A percentile compares a stretch with the other conserved stretches of the same genome.
phyloP scores from a whole-genome alignment of 2,797 vertebrate species.

The Antrozous pallidus region DNA sequence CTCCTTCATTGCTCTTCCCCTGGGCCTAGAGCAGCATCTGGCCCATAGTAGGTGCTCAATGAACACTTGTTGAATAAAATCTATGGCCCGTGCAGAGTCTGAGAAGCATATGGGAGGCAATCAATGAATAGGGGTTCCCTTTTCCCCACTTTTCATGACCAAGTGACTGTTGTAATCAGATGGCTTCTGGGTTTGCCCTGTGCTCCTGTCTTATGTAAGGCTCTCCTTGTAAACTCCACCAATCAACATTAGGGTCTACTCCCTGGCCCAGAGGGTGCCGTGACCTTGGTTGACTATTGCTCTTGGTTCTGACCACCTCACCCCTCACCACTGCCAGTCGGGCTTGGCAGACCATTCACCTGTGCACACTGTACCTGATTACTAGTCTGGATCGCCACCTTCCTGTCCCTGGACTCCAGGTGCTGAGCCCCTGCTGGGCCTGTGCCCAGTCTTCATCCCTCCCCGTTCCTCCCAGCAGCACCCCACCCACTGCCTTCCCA shows the following conservation, averaged over 20 bases:
- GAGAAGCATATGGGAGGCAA: not conserved
- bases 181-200: not conserved
- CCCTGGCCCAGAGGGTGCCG: not conserved
- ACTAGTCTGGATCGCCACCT: not conserved
- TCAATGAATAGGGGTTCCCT: not conserved
- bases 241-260: not conserved
- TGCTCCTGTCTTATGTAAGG: not conserved
- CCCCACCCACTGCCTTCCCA: not conserved
- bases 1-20: not conserved
- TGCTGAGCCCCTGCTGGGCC: not conserved
- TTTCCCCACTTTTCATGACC: not conserved
- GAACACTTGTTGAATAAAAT: not conserved
- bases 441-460: not conserved
- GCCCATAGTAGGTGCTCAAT: not conserved
- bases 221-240: not conserved
- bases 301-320: not conserved
- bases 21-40: not conserved
- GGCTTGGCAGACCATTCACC: not conserved
- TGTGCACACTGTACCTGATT: not conserved
- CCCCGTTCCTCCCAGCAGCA: not conserved
- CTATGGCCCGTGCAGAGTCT: not conserved
- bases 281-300: not conserved
- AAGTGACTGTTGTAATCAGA: not conserved
- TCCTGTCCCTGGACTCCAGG: not conserved
- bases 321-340: not conserved